Conservation (phyloP, 2,797 vertebrate species). For the Pseudopleuronectes americanus region DNA sequence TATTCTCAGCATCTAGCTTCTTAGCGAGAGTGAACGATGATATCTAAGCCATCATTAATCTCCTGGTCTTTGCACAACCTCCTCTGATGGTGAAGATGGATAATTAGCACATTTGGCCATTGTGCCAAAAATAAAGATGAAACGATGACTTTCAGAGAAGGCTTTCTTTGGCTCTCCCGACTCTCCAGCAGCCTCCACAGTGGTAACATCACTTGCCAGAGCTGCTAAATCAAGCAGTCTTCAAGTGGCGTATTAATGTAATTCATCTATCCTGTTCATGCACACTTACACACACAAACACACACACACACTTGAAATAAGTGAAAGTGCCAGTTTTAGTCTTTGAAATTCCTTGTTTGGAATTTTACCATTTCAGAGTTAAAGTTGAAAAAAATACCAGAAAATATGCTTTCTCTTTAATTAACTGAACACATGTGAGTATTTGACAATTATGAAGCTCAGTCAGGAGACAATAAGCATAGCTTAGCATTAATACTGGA, state of each 20-base stretch:
- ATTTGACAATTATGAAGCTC: too few relatives aligned
- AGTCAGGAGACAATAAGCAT: too few relatives aligned
- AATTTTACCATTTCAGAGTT: too few relatives aligned
- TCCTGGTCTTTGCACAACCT: constrained; percentile 32
- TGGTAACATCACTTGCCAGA: constrained; percentile 30
- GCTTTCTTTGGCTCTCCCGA: constrained; percentile 43
- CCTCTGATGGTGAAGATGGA: constrained; percentile 41
- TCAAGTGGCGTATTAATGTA: constrained; percentile 21
- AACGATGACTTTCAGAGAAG: constrained; percentile 48
- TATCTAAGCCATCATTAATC: constrained; percentile 31
- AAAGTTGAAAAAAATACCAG: too few relatives aligned
- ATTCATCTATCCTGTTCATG: neutral
- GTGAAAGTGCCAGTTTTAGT: too few relatives aligned
- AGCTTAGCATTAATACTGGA: too few relatives aligned
- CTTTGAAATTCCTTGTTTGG: too few relatives aligned
- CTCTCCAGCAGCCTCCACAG: constrained; percentile 28
- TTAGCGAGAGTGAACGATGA: constrained; percentile 30
- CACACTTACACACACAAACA: neutral
- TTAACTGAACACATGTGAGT: too few relatives aligned
- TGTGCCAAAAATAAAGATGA: constrained; percentile 62
- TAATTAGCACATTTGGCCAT: constrained; percentile 52
- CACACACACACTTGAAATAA: too few relatives aligned
- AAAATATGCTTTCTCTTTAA: too few relatives aligned
- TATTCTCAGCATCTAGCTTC: constrained; percentile 35
- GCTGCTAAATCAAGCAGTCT: constrained; percentile 37